These are phyloP conservation scores for Vultur gryphus DNA, from an alignment of 2,797 vertebrate genomes.

Conservation along the genomic window DNA sequence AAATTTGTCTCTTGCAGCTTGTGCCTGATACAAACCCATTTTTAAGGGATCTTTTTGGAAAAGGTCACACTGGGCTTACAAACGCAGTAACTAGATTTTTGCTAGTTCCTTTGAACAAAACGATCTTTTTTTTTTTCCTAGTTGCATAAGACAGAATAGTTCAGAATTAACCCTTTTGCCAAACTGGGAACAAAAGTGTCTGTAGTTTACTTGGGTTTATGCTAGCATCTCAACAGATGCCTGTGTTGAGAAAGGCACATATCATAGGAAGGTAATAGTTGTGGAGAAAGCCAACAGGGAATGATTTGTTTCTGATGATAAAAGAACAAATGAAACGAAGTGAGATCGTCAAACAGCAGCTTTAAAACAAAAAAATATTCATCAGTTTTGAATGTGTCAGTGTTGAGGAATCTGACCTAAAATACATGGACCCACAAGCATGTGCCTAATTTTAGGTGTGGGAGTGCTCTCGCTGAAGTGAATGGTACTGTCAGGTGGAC, in stretches of 20 bases:
- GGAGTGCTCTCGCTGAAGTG: background rate
- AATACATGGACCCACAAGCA: background rate
- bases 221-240: background rate
- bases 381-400: background rate
- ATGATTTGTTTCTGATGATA: background rate
- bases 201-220: background rate
- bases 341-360: background rate
- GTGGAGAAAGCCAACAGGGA: background rate
- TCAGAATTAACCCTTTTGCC: background rate
- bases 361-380: background rate
- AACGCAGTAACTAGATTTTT: background rate
- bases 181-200: background rate
- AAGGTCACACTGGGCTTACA: background rate
- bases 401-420: background rate
- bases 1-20: background rate
- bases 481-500: background rate
- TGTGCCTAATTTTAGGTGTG: background rate
- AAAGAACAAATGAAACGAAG: background rate
- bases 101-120: background rate
- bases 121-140: background rate
- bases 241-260: background rate
- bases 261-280: background rate
- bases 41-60: background rate
- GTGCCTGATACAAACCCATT: background rate
- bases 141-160: background rate